phyloP scores from a whole-genome alignment of 2,888 invertebrate species.

The Tetragnatha montana region DNA sequence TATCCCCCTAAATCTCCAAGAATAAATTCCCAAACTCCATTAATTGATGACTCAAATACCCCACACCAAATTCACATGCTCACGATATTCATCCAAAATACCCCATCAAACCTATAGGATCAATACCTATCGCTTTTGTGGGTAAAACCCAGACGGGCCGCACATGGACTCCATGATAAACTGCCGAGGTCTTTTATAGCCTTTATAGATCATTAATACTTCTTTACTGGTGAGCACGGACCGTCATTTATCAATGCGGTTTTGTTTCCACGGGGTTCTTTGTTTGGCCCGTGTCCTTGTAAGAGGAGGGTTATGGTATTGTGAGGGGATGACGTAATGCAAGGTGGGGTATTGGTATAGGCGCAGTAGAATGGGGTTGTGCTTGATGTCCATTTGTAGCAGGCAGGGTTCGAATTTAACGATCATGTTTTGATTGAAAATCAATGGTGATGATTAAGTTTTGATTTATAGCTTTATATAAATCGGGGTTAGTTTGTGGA shows the following conservation, averaged over 20 bases:
- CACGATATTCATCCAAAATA: neutral
- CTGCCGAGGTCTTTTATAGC: constrained; percentile 15
- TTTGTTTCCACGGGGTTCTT: neutral
- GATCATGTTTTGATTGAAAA: too few relatives aligned
- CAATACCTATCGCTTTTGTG: neutral
- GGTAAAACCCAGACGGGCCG: neutral
- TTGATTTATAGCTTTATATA: too few relatives aligned
- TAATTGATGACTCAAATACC: neutral
- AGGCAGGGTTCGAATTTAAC: too few relatives aligned
- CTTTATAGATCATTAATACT: constrained; percentile 48
- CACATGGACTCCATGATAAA: constrained; percentile 32
- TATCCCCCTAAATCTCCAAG: neutral
- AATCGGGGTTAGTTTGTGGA: too few relatives aligned
- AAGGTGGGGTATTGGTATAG: too few relatives aligned
- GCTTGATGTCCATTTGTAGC: too few relatives aligned
- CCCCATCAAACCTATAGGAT: neutral
- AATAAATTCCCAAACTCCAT: neutral
- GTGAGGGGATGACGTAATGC: too few relatives aligned
- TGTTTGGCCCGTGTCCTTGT: neutral
- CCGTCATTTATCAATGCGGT: constrained; percentile 2
- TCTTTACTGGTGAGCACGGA: constrained; percentile 12
- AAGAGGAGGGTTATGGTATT: too few relatives aligned
- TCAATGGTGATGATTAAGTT: too few relatives aligned
- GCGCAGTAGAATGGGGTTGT: too few relatives aligned
- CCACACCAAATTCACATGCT: neutral